Evolutionary conservation across 2,113 vertebrate species (phyloP).

Genomic region (Scolopax mira): DNA sequence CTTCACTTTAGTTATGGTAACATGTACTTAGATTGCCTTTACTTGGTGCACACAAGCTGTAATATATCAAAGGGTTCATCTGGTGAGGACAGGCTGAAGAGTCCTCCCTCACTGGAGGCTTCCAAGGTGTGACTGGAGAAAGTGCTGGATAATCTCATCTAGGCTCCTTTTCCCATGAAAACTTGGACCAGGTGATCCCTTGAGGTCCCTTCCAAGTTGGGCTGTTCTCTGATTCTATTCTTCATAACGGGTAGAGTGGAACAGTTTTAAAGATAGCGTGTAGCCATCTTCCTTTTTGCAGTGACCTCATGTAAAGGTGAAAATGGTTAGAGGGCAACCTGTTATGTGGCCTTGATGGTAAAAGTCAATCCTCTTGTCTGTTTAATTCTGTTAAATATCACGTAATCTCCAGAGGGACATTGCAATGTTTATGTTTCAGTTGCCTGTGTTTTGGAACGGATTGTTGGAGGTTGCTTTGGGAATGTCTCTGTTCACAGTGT

Average conservation of each 20-base stretch:
- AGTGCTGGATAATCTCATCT: neutral
- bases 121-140: neutral
- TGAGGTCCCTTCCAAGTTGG: fast-evolving
- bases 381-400: neutral
- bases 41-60: neutral
- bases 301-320: neutral
- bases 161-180: neutral
- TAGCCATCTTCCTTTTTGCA: neutral
- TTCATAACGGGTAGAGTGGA: neutral
- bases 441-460: neutral
- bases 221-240: neutral
- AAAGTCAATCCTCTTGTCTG: neutral
- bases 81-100: neutral
- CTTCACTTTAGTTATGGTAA: neutral
- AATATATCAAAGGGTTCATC: neutral
- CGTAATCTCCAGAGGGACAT: neutral
- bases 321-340: neutral
- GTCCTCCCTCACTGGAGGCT: neutral
- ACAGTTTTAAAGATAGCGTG: neutral
- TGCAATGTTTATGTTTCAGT: neutral
- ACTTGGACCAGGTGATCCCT: neutral
- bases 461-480: neutral
- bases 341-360: neutral
- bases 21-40: neutral
- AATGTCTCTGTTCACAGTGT: neutral